A percentile compares a stretch with the other conserved stretches of the same genome.
These are phyloP conservation scores for Philaethria dido DNA, from an alignment of 2,888 invertebrate genomes.

Conservation along the genomic window DNA sequence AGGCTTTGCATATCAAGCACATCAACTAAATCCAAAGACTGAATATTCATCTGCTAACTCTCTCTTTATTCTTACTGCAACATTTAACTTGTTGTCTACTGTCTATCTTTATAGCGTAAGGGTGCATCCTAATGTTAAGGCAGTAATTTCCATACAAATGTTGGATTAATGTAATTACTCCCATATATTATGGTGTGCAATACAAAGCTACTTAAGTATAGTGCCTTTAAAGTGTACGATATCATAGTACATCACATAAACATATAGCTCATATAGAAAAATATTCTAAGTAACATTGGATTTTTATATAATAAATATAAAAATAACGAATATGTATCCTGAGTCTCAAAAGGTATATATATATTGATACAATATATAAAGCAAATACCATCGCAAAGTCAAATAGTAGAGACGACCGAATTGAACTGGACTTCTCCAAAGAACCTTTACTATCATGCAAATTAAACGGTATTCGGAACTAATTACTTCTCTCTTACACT, in stretches of 20 bases:
- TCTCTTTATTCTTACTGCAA: conserved; percentile 49
- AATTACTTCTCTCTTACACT: conserved; percentile 67
- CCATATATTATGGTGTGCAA: conserved; percentile 25
- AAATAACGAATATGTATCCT: no score
- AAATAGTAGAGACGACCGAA: neutral
- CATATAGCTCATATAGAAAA: neutral
- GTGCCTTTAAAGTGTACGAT: conserved; percentile 9
- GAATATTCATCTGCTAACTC: conserved; percentile 62
- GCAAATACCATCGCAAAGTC: conserved; percentile 41
- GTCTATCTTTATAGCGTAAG: conserved; percentile 61
- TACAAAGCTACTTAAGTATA: conserved; percentile 1
- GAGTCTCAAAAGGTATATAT: no score
- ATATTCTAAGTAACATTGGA: neutral
- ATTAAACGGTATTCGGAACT: conserved; percentile 55
- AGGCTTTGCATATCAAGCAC: neutral
- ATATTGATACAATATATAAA: conserved; percentile 1
- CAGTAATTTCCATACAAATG: conserved; percentile 26
- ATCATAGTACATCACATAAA: neutral
- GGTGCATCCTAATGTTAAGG: conserved; percentile 65
- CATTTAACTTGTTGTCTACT: conserved; percentile 46
- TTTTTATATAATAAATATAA: no score
- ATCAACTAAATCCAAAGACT: conserved; percentile 28
- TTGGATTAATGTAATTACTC: conserved; percentile 37
- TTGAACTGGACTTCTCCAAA: conserved; percentile 45
- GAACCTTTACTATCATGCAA: conserved; percentile 69